Base-by-base conservation (phyloP, 2,797 vertebrate genomes). In the Smutsia gigantea region DNA sequence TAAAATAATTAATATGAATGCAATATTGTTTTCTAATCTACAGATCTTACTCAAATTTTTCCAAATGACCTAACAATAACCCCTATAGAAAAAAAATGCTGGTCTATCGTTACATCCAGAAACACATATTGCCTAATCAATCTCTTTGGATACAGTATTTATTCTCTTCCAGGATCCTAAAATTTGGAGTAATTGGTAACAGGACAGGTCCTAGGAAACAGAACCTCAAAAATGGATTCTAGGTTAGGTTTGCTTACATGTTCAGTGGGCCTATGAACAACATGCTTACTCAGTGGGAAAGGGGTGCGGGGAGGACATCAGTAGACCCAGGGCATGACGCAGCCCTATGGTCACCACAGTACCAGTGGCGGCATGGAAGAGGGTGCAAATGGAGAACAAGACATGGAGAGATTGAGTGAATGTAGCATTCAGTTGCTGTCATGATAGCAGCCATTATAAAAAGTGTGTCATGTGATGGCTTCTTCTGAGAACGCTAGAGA, bases 401-500 rank as follows among this genome's bases (percentile, higher is more conserved):
- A 37, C 39, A 61, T 2, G 77, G 29, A 79, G 29, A 77, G n/a
- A 74, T 42, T 5, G 81, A 57, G 42, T 42, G 23, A 10, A 72
- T 63, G 15, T 23, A 42, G 4, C 27, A 64, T 31, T 68, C 81
- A 51, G 13, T 53, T 66, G 39, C 55, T 57, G 1, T 63, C 17
- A 17, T 34, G 9, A 66, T 69, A 46, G 63, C 8, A 11, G n/a
- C 14, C 31, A 25, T 74, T 31, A 68, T 29, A 87, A 69, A 87
- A 82, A 51, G 29, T 42, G 11, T 69, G 34, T 77, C 14, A 49
- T 46, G 31, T 42, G 29, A 74, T 25, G 53, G 11, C 6, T 77
- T 82, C 19, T 92, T 81, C 31, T 82, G 46, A 72, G 23, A 90
- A 42, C 93, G n/a, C 69, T 75, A 55, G 12, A 96, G 55, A 57